Conservation (phyloP, 2,888 invertebrate genomes). For the Cantharis rustica region DNA sequence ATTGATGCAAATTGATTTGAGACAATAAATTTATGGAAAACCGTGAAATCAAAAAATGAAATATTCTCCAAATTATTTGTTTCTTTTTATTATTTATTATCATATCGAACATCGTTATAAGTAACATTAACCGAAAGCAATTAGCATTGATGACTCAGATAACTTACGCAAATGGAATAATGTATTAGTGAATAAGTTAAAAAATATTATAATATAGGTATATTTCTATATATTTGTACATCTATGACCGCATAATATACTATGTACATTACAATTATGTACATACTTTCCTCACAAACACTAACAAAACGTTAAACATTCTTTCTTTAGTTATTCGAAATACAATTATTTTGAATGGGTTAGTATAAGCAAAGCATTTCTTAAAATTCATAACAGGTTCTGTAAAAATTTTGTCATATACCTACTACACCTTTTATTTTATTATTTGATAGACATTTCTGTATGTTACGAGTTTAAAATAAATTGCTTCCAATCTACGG, state of each 20-base stretch:
- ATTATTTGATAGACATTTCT: neutral
- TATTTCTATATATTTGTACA: too few species aligned
- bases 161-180: neutral
- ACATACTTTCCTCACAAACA: neutral
- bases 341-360: neutral
- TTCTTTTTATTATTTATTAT: too few species aligned
- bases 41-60: too few species aligned
- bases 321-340: neutral
- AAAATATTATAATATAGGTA: too few species aligned
- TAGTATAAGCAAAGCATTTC: neutral
- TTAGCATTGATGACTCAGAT: neutral
- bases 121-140: neutral
- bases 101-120: too few species aligned
- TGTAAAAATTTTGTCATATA: neutral
- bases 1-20: too few species aligned
- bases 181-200: too few species aligned
- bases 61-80: too few species aligned
- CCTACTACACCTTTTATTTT: neutral
- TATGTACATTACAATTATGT: too few species aligned
- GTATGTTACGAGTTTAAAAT: neutral
- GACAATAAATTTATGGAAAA: too few species aligned
- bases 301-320: neutral
- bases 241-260: too few species aligned
- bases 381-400: neutral
- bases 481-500: neutral